Evolutionary conservation across 2,113 vertebrate species (phyloP), one percentile per base, ranked within the genome.

Genomic region (Bufo gargarizans): DNA sequence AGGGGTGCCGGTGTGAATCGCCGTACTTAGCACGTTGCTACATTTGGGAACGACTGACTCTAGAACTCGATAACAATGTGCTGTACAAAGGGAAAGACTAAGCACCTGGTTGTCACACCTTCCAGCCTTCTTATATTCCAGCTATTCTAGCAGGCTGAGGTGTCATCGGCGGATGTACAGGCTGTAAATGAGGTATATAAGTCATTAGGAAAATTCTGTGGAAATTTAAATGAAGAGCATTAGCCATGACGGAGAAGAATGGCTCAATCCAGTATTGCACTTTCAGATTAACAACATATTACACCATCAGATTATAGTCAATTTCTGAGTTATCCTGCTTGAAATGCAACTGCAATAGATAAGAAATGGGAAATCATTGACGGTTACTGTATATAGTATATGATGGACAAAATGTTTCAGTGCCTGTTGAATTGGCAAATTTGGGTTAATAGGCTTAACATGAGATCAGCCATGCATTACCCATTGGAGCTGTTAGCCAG

Each of bases 201-300:
- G 20, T 16, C n/a, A 53, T 55, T 67, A 65, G 59, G 12, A 22
- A 86, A 13, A 69, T 13, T 77, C 14, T 45, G 8, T 20, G 9
- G 33, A 69, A 86, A 49, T 45, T 8, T 3, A 63, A 61, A 17
- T 78, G 59, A 49, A 55, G 9, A 71, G 59, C 4, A 56, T 87
- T 33, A 33, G n/a, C 11, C 74, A 19, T 79, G 76, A 91, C 65
- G 83, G 90, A 55, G 50, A 78, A 59, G 20, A 82, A 45, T 9
- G 45, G 61, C 67, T 17, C 82, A 74, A 91, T 95, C 95, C 95
- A 95, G 95, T 96, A 96, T 95, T 96, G 95, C 95, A 96, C 92
- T 96, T 96, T 96, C 92, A 93, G 94, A 92, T 91, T 12, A 58
- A 61, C 45, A 77, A 17, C 17, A 86, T 16, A 63, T 20, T 49